Base-by-base conservation (phyloP, 2,797 vertebrate species). In the Echeneis naucrates region DNA sequence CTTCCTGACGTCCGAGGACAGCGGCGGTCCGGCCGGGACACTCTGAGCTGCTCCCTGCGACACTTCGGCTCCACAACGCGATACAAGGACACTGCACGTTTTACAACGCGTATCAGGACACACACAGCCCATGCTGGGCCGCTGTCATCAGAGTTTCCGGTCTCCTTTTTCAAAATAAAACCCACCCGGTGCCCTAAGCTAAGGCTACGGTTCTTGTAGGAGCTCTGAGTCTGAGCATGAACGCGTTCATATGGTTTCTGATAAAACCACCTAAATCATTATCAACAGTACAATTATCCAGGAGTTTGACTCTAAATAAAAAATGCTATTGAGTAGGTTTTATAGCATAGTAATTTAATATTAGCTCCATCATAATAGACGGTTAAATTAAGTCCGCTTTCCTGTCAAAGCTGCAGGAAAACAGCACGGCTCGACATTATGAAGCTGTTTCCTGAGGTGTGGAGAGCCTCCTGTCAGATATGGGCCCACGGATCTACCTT, bases 21-120 rank as follows among this genome's bases (percentile, higher is more conserved):
- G 75, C n/a, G 74, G 71, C 78, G 37, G 51, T 69, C 60, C 13
- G 1, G 56, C 17, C 5, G 50, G 58, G 79, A 60, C 64, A 40
- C 57, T 23, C 2, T 37, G 2, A n/a, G n/a, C n/a, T 0, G 5
- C 8, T 32, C 53, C 68, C 58, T 2, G 62, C 19, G 2, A 1
- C 24, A 9, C 26, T 40, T 58, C 21, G 2, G n/a, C 44, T 75
- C 17, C 53, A 14, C 52, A 61, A 68, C 44, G 5, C 3, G 10
- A 30, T 4, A 63, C 77, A 88, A 89, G 88, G 84, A 60, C 52
- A 68, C 81, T 0, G 75, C 78, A 73, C 78, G 68, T 73, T 77
- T 71, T 67, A 57, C 19, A 72, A 51, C 54, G 75, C 77, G 48
- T 79, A 81, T 55, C 65, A 59, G 68, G 32, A 80, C 72, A 11